Conservation (phyloP, 2,113 vertebrate genomes). For the Crotophaga sulcirostris region DNA sequence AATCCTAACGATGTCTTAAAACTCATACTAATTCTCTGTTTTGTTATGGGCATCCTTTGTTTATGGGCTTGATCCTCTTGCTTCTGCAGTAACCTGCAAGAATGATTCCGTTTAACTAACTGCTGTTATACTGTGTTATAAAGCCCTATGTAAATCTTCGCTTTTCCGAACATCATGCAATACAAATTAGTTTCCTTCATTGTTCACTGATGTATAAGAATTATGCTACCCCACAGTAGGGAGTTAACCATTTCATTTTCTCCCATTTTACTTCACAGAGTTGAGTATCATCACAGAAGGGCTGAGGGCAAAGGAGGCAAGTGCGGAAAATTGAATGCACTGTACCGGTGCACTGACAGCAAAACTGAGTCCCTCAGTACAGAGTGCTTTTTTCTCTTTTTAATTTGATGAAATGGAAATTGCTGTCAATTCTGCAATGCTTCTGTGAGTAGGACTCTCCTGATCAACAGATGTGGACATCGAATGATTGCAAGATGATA, state of each 20-base stretch:
- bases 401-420: not conserved
- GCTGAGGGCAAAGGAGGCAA: not conserved
- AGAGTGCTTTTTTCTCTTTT: not conserved
- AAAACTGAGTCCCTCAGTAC: not conserved
- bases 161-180: not conserved
- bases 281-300: not conserved
- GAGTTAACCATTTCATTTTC: not conserved
- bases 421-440: not conserved
- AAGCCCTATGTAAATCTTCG: not conserved
- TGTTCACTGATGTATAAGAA: not conserved
- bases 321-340: not conserved
- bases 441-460: not conserved
- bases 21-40: not conserved
- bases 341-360: not conserved
- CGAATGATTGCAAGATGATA: not conserved
- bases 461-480: not conserved
- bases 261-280: not conserved
- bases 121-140: not conserved
- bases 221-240: not conserved
- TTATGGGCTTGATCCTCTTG: not conserved
- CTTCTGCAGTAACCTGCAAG: not conserved
- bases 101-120: not conserved
- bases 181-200: not conserved
- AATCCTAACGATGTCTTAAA: not conserved
- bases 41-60: not conserved